A percentile compares a stretch with the other conserved stretches of the same genome.
Evolutionary conservation across 2,888 invertebrate genomes (phyloP).

Genomic region (Harmothoe impar): DNA sequence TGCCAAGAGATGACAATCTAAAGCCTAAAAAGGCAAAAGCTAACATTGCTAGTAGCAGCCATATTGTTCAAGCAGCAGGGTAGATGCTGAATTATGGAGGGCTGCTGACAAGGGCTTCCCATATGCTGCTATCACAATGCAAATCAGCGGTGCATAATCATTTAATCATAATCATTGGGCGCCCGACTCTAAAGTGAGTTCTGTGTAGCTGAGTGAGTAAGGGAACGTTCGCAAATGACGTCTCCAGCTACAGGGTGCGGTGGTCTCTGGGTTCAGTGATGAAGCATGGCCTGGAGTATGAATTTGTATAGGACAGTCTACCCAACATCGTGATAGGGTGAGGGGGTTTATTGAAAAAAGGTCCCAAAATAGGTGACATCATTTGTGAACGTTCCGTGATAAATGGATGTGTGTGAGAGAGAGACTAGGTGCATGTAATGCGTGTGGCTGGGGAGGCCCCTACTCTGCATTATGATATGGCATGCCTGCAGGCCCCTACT

Average conservation of each 20-base stretch:
- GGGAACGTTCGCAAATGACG: neutral
- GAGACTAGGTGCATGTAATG: neutral
- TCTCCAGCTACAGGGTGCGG: neutral
- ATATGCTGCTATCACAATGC: conserved; percentile 12
- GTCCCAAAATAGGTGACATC: too few species aligned
- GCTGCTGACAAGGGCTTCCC: neutral
- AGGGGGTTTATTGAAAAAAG: too few species aligned
- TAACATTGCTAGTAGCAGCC: too few species aligned
- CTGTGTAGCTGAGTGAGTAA: neutral
- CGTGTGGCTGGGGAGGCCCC: neutral
- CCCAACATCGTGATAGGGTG: too few species aligned
- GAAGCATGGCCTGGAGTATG: too few species aligned
- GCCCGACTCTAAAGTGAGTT: too few species aligned
- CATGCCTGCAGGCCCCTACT: neutral
- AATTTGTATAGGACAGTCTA: too few species aligned
- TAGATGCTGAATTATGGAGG: neutral
- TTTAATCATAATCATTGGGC: neutral
- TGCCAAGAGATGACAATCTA: too few species aligned
- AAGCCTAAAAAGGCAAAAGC: too few species aligned
- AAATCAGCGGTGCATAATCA: neutral
- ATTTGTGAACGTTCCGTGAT: too few species aligned
- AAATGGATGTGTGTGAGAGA: neutral
- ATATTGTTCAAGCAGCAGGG: too few species aligned
- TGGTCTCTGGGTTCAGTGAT: too few species aligned
- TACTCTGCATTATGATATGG: neutral